Base-by-base conservation (phyloP, 2,797 vertebrate species). In the Gobio occitaniae region DNA sequence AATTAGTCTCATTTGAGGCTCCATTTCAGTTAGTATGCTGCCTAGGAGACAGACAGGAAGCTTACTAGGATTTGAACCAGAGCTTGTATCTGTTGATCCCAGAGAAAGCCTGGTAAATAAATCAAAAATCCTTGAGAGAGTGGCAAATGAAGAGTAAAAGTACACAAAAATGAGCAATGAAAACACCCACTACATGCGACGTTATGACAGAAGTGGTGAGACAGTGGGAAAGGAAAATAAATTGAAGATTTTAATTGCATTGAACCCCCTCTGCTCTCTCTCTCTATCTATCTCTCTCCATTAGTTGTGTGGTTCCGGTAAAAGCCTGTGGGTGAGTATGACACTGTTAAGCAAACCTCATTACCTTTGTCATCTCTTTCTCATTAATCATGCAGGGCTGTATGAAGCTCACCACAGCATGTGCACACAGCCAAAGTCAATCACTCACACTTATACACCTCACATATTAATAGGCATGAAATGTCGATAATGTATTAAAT, bases 351-450 rank as follows among this genome's bases (percentile, higher is more conserved):
- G 89, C 83, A 89, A 90, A 90, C 86, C 88, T 90, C 89, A 88
- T 90, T 90, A 90, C 87, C 88, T 88, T 88, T 87, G 89, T 89
- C 89, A 89, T 87, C 81, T 84, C 85, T 89, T 88, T 79, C 88
- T 87, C 88, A 89, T 90, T 90, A 90, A 90, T 90, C 88, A 90
- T 86, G 79, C 80, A 77, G 80, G 70, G 76, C 80, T 87, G 83
- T 85, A 87, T 87, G 84, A 80, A 82, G 85, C 88, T 81, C 83
- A 85, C 82, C 84, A 21, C 87, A 88, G 85, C 84, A 86, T 87
- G 89, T 82, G 87, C 85, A 69, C 83, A 61, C 80, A 80, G 84
- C 68, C 87, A 81, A 69, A 81, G 82, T 84, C 85, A 85, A 87
- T 88, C 87, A 85, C 44, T 68, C 77, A 61, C 76, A 74, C 71